These are phyloP conservation scores for Corythoichthys haematopterus DNA, from an alignment of 2,113 vertebrate species.

Conservation along the genomic window DNA sequence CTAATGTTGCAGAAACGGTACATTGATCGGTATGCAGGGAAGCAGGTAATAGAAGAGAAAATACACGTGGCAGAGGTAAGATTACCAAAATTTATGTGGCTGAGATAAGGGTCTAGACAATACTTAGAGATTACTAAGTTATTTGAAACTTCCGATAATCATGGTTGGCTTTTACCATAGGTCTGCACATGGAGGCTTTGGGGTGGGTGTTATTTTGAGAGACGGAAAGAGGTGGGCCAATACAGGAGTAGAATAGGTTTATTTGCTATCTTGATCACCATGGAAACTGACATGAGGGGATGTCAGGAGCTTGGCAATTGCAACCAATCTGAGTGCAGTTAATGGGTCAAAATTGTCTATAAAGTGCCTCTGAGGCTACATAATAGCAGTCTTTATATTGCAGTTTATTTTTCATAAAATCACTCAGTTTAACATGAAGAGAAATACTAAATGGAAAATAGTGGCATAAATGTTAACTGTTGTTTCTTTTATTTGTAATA, in stretches of 20 bases:
- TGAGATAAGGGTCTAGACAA: neutral
- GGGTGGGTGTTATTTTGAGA: slow-evolving; percentile 20
- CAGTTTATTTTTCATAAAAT: slow-evolving; percentile 34
- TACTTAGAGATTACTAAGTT: slow-evolving; percentile 3
- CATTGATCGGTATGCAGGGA: slow-evolving; percentile 15
- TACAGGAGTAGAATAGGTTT: neutral
- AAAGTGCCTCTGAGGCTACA: slow-evolving; percentile 57
- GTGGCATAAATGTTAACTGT: slow-evolving; percentile 9
- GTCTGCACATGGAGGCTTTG: slow-evolving; percentile 16
- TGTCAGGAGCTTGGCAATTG: slow-evolving; percentile 49
- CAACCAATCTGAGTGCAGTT: slow-evolving; percentile 53
- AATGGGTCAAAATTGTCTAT: slow-evolving; percentile 59
- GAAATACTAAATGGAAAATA: slow-evolving; percentile 11
- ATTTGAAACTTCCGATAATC: slow-evolving; percentile 21
- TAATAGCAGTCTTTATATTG: slow-evolving; percentile 36
- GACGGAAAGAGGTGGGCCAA: neutral
- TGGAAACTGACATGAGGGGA: slow-evolving; percentile 67
- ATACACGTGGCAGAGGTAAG: slow-evolving; percentile 5
- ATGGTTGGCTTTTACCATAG: slow-evolving; percentile 18
- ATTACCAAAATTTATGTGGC: slow-evolving; percentile 18
- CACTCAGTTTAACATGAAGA: slow-evolving; percentile 16
- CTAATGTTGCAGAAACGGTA: neutral
- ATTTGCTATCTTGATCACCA: slow-evolving; percentile 49
- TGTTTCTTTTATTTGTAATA: neutral
- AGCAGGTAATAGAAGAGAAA: slow-evolving; percentile 21